Base-by-base conservation (phyloP, 2,797 vertebrate species). In the Cetoscarus ocellatus region DNA sequence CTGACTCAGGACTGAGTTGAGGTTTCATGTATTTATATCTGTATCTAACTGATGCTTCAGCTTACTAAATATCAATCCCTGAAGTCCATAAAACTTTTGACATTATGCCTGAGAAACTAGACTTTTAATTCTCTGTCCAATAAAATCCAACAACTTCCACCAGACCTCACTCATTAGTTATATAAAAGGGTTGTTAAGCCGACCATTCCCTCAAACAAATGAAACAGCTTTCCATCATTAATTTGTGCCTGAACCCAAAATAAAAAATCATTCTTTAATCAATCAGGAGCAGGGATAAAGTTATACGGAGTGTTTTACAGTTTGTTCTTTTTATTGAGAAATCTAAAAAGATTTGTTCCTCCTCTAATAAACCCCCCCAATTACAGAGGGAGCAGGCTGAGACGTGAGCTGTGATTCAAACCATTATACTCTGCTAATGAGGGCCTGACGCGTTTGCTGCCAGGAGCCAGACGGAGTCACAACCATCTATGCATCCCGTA, bases 351-450 rank as follows among this genome's bases (percentile, higher is more conserved):
- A 77, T 70, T 79, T 86, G 86, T 73, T 75, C 54, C 51, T 40
- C 14, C 70, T 84, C 76, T 77, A 82, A 82, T 90, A 80, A 89
- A 85, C 83, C 14, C 54, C 47, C 7, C 67, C 44, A 70, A 68
- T 86, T 71, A 78, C 66, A 83, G 63, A 27, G 27, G 27, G 27
- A 6, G 36, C 8, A 54, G 61, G 57, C 71, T 58, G 77, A 80
- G 73, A 87, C 13, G 47, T 58, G 78, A 77, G 80, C 75, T 77
- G 74, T 81, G 71, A 79, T 75, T 82, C 61, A 82, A 72, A 73
- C 73, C 69, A 59, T 82, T 88, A 83, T 82, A 78, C 65, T 73
- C 53, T 11, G 44, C 77, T 85, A 89, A 89, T 72, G 75, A 91
- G 84, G 27, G 76, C 75, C 17, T 61, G 47, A 50, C 66, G 51